Evolutionary conservation across 2,113 vertebrate species (phyloP).

Genomic region (Boulengeromyrus knoepffleri): DNA sequence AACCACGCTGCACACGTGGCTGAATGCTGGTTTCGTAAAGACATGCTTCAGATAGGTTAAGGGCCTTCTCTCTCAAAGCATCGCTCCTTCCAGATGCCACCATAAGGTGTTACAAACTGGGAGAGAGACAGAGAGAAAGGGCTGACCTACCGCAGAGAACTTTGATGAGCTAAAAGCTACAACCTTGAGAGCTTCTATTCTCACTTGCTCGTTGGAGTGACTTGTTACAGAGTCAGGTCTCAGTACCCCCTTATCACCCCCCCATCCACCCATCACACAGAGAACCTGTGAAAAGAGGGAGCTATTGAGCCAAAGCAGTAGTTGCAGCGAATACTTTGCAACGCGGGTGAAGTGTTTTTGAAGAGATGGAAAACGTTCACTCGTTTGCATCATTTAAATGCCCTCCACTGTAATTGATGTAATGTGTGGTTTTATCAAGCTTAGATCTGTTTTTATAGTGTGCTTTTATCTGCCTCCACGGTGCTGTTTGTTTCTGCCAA

Average conservation of each 20-base stretch:
- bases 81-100: too few species aligned
- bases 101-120: not conserved
- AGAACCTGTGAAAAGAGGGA: not conserved
- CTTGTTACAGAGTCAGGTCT: slow-evolving; percentile 11
- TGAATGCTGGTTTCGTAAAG: not conserved
- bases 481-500: slow-evolving; percentile 29
- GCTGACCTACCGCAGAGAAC: not conserved
- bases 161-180: slow-evolving; percentile 6
- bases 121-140: not conserved
- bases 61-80: too few species aligned
- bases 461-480: slow-evolving; percentile 39
- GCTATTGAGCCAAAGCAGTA: slow-evolving; percentile 9
- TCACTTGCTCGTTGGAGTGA: slow-evolving; percentile 1
- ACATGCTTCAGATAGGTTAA: not conserved
- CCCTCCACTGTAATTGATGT: slow-evolving; percentile 40
- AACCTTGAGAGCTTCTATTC: slow-evolving; percentile 11
- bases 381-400: slow-evolving; percentile 37
- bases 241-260: not conserved
- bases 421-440: slow-evolving; percentile 32
- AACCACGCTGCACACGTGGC: not conserved
- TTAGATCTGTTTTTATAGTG: slow-evolving; percentile 35
- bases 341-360: slow-evolving; percentile 23
- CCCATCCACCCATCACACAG: not conserved
- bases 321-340: slow-evolving; percentile 18
- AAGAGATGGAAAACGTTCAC: slow-evolving; percentile 32